Evolutionary conservation across 2,888 invertebrate genomes (phyloP).

Genomic region (Drosophila setosimentum): DNA sequence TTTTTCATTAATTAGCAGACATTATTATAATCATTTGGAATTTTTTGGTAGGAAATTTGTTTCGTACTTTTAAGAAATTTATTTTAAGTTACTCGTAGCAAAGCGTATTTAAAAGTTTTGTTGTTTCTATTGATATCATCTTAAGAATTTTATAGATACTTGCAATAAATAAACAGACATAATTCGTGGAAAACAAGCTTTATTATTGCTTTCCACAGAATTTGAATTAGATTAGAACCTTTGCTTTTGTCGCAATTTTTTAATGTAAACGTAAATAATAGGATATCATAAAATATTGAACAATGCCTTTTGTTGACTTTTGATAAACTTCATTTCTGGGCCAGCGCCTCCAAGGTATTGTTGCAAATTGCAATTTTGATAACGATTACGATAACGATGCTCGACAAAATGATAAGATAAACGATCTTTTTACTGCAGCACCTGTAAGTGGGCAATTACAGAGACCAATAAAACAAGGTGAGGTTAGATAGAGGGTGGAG

Average conservation of each 20-base stretch:
- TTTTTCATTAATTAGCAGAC: too few species aligned
- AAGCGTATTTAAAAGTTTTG: not conserved
- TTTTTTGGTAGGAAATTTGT: not conserved
- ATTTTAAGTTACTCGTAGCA: not conserved
- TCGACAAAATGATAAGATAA: constrained; percentile 57
- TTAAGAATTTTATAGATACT: not conserved
- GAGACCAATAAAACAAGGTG: constrained; percentile 22
- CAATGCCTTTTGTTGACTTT: not conserved
- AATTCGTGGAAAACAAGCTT: not conserved
- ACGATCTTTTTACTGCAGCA: constrained; percentile 45
- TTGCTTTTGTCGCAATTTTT: not conserved
- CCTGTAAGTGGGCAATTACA: constrained; percentile 44
- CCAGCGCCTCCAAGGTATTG: constrained; percentile 23
- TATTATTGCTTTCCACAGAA: not conserved
- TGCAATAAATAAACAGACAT: not conserved
- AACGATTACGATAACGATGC: constrained; percentile 12
- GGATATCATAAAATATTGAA: not conserved
- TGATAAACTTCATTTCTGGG: constrained; percentile 15
- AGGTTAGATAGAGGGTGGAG: not conserved
- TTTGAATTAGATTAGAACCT: too few species aligned
- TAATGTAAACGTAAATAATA: not conserved
- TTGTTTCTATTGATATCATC: not conserved
- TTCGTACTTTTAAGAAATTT: not conserved
- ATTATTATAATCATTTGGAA: not conserved
- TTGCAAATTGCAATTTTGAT: constrained; percentile 16